Percentiles rank a stretch among this genome's conserved stretches.
phyloP scores from a whole-genome alignment of 2,113 vertebrate species.

The Ammodytes marinus region DNA sequence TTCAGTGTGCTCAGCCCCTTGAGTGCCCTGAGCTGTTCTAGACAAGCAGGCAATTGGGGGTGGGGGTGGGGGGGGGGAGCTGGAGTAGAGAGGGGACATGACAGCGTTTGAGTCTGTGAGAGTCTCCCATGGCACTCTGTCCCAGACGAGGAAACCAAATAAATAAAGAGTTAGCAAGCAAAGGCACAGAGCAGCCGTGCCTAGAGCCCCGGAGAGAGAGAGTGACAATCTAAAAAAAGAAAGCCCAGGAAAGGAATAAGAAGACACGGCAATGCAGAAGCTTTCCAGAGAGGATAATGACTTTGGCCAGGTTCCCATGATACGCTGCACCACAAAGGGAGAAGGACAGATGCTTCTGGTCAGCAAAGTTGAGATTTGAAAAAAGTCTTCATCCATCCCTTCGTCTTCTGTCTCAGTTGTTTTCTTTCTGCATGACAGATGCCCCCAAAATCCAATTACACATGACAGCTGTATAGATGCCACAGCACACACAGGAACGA shows the following conservation, averaged over 20 bases:
- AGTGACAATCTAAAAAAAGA: slow-evolving; percentile 13
- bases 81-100: slow-evolving; percentile 46
- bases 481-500: slow-evolving; percentile 41
- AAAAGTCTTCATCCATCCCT: background rate
- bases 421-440: slow-evolving; percentile 24
- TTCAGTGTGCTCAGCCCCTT: slow-evolving; percentile 42
- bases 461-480: slow-evolving; percentile 12
- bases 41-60: slow-evolving; percentile 58
- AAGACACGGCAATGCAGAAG: slow-evolving; percentile 50
- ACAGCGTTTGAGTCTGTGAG: slow-evolving; percentile 55
- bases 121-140: slow-evolving; percentile 63
- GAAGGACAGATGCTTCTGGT: slow-evolving; percentile 17
- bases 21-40: slow-evolving; percentile 57
- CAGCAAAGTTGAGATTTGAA: background rate
- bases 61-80: slow-evolving; percentile 50
- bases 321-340: slow-evolving; percentile 25
- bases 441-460: slow-evolving; percentile 37
- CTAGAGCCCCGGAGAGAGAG: slow-evolving; percentile 26
- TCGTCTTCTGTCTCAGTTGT: slow-evolving; percentile 11
- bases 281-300: slow-evolving; percentile 70
- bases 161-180: slow-evolving; percentile 62
- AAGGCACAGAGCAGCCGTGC: slow-evolving; percentile 40
- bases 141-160: slow-evolving; percentile 64
- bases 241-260: slow-evolving; percentile 52
- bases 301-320: slow-evolving; percentile 65